Percentiles rank a stretch among this genome's conserved stretches.
Conservation (phyloP, 1,140 invertebrate species). For the Archivesica marissinica region DNA sequence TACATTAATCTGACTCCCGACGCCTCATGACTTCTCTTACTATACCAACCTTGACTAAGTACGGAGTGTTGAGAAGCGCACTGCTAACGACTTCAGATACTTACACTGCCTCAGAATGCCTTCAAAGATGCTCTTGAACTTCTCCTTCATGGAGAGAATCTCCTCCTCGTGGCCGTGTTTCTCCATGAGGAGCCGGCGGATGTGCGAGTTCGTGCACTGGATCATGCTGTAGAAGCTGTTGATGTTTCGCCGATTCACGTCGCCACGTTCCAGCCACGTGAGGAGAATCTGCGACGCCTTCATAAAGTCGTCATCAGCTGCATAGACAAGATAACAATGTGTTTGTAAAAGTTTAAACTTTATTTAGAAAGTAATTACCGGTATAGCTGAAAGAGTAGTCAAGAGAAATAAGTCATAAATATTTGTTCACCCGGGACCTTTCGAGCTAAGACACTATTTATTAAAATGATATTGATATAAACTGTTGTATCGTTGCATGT, state of each 20-base stretch:
- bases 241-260: slow-evolving; percentile 94
- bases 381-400: too few relatives aligned
- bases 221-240: slow-evolving; percentile 97
- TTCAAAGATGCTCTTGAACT: slow-evolving; percentile 79
- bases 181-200: slow-evolving; percentile 92
- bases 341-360: not conserved
- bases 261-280: slow-evolving; percentile 94
- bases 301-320: slow-evolving; percentile 85
- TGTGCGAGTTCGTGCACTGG: slow-evolving; percentile 95
- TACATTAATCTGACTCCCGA: not conserved
- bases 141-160: slow-evolving; percentile 90
- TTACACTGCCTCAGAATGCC: slow-evolving; percentile 81
- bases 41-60: slow-evolving; percentile 6
- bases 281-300: slow-evolving; percentile 78
- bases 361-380: too few relatives aligned
- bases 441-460: too few relatives aligned
- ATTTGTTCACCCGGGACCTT: too few relatives aligned
- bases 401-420: too few relatives aligned
- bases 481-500: too few relatives aligned
- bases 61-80: not conserved
- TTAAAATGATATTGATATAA: too few relatives aligned
- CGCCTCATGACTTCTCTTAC: too few relatives aligned
- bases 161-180: slow-evolving; percentile 95
- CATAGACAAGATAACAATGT: slow-evolving; percentile 61
- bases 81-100: slow-evolving; percentile 52